Base-by-base conservation (phyloP, 2,888 invertebrate genomes). In the Epistrophella euchroma region DNA sequence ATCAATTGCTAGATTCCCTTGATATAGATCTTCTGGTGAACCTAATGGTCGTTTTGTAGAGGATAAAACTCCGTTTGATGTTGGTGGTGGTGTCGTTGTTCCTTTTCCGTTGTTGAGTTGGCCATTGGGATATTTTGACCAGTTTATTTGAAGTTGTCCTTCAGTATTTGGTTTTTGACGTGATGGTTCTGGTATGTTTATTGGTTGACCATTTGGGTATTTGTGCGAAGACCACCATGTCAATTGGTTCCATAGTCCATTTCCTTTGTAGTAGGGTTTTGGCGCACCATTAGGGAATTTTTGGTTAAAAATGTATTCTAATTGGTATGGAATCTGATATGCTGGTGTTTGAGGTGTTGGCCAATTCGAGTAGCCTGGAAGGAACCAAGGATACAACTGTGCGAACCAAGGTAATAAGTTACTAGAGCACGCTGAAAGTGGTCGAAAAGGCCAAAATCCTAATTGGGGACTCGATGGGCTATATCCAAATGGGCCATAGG, bases 181-280 rank as follows among this genome's bases (percentile, higher is more conserved):
- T 40, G 7, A 10, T 0, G 25, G n/a, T 62, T 47, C 5, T 13
- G 45, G 64, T 22, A 17, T 11, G 1, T 15, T 60, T 37, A 19
- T 0, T 1, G 15, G 15, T 37, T 19, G 19, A 13, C 15, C 9
- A 22, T 22, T 19, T 22, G 60, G 60, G 9, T 40, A 40, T 0
- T 4, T 19, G 2, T 19, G 6, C 13, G 7, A 11, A 15, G 60
- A 37, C 37, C 19, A 60, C 64, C 43, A 64, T 17, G 43, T 32
- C n/a, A 64, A 13, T 25, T 28, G 45, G 2, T 64, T 28, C 58
- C 19, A 35, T 35, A 13, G 35, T 19, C 58, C 58, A 37, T 58
- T 58, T 35, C 3, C 13, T 19, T 10, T 17, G 35, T 58, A 2
- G 11, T 58, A 13, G 13, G 58, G 58, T 19, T 35, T 37, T 19